Evolutionary conservation across 1,140 invertebrate genomes (phyloP), one percentile per base, ranked within the genome.

Genomic region (Cydia strobilella): DNA sequence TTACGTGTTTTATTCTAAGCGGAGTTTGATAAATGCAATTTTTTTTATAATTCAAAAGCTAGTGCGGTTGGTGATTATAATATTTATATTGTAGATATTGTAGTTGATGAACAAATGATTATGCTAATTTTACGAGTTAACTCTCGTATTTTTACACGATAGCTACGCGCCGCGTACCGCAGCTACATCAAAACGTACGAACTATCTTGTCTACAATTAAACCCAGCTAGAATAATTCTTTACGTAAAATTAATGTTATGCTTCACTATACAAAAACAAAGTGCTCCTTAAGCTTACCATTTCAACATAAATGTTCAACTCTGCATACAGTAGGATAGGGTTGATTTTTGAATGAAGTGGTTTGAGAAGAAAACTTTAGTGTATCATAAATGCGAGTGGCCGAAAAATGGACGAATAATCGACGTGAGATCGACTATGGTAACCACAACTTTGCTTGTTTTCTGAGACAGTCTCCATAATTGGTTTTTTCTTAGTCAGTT

Each of bases 321-420:
- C 31, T 39, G 10, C 10, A 4, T 1, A 42, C 7, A 7, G n/a
- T 18, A 39, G n/a, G 7, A 18, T 42, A 69, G 7, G n/a, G 65
- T 69, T 39, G 1, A 39, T 69, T 39, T 39, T 69, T 31, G 9
- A 31, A 42, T 73, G 25, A 23, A 51, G 20, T 12, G 10, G 23
- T 9, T 0, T 62, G 25, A 25, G 72, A 35, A 59, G 31, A 51
- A 35, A 73, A 62, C 25, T 59, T 73, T 62, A 62, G 13, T 73
- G 48, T 51, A 73, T 73, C 51, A 73, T 73, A 73, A 73, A 73
- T 73, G 27, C 15, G 72, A 31, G 48, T 51, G 45, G 27, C 72
- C 72, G 51, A 73, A 73, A 73, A 59, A 73, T 62, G 27, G 45
- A 73, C 27, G 72, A 54, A 35, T 73, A 73, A 62, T 73, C 39